Conservation (phyloP, 2,797 vertebrate species). For the Scomberomorus guttatus region DNA sequence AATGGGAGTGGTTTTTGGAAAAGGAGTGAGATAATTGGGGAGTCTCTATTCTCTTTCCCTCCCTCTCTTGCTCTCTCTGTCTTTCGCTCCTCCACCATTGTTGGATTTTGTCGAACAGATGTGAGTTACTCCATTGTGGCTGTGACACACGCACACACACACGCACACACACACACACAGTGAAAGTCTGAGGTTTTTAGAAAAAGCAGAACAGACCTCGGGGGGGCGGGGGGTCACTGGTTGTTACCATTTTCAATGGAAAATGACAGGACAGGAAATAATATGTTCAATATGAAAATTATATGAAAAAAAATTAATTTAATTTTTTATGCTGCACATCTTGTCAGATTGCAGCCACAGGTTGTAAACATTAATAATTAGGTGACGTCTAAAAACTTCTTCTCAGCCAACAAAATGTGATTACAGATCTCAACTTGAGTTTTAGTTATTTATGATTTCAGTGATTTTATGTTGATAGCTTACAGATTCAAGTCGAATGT, state of each 20-base stretch:
- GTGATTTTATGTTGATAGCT: too few species aligned
- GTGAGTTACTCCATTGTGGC: conserved; percentile 43
- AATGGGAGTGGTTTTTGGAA: conserved; percentile 38
- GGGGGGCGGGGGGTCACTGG: conserved; percentile 5
- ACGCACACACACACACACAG: conserved; percentile 5
- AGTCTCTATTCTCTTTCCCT: conserved; percentile 36
- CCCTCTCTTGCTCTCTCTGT: conserved; percentile 1
- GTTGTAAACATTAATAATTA: background rate
- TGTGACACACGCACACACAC: conserved; percentile 2
- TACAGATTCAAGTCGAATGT: background rate
- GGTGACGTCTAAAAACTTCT: too few species aligned
- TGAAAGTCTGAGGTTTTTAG: background rate
- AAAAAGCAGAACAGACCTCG: conserved; percentile 12
- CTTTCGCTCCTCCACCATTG: conserved; percentile 37
- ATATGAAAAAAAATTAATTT: too few species aligned
- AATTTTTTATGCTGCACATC: background rate
- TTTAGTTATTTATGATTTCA: too few species aligned
- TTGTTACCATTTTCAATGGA: conserved; percentile 23
- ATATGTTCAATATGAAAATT: too few species aligned
- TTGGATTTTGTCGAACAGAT: conserved; percentile 57
- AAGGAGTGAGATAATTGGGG: conserved; percentile 55
- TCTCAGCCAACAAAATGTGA: too few species aligned
- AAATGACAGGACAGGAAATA: conserved; percentile 4
- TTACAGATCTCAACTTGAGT: too few species aligned
- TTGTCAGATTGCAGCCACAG: background rate